Base-by-base conservation (phyloP, 1,140 invertebrate genomes). In the Hetaerina americana region DNA sequence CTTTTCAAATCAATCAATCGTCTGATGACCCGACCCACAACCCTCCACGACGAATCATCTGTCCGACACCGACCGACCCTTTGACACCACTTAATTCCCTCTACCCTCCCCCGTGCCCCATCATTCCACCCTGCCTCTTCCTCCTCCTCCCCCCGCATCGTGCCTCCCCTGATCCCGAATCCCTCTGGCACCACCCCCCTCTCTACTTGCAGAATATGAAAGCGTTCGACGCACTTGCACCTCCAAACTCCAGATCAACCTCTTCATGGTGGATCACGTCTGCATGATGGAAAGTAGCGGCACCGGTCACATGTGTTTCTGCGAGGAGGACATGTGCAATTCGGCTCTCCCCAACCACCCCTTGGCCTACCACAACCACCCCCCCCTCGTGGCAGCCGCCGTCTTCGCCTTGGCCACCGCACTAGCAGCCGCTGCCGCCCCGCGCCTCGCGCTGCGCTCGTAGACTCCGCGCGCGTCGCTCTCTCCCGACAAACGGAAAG, bases 211-310 rank as follows among this genome's bases (percentile, higher is more conserved):
- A 95, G 93, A 88, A 70, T 93, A 93, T 83, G 92, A 93, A 81
- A 92, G 90, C 76, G 90, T 96, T 72, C 86, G 92, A 74, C 86
- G 94, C 77, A 95, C 93, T 69, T 97, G 94, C 82, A 96, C 93
- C 40, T 91, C 92, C 73, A 91, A 95, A 77, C 85, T 97, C 71
- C 91, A 95, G 81, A 96, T 97, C 85, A 96, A 96, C 82, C 87
- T 96, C 79, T 96, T 96, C 86, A 96, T 96, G 93, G 94, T 97
- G 80, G 94, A 96, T 86, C 94, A 96, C 85, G 94, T 97, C 82
- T 96, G 94, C 88, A 96, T 97, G 93, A 91, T 92, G 88, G 93
- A 96, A 92, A 93, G 93, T 89, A 93, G 92, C 85, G 93, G 93
- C 84, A 93, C 89, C 80, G 94, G 94, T 84, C 92, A 96, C 87